phyloP scores from a whole-genome alignment of 2,888 invertebrate species.

The Aethes cnicana region DNA sequence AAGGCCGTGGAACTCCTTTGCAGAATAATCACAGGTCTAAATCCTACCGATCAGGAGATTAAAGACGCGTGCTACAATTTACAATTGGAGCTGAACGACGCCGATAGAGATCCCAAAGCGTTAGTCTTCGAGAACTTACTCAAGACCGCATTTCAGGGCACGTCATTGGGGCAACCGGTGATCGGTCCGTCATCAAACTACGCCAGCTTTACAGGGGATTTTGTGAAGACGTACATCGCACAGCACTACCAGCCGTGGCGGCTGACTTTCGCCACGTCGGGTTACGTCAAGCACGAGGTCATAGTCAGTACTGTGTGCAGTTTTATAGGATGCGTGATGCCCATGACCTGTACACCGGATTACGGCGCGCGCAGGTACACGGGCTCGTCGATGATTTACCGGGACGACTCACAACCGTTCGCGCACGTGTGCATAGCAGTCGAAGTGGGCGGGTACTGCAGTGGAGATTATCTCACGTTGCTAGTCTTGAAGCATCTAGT shows the following conservation, averaged over 20 bases:
- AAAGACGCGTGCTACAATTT: constrained; percentile 51
- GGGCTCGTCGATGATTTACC: constrained; percentile 44
- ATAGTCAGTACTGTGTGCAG: constrained; percentile 81
- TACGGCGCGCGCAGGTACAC: constrained; percentile 46
- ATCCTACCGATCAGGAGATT: constrained; percentile 47
- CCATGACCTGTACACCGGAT: constrained; percentile 34
- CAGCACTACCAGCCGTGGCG: constrained; percentile 72
- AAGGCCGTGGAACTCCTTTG: constrained; percentile 43
- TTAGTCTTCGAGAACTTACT: constrained; percentile 74
- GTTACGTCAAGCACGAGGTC: constrained; percentile 85
- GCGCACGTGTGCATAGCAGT: constrained; percentile 70
- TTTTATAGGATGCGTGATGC: constrained; percentile 72
- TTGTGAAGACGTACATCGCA: constrained; percentile 45
- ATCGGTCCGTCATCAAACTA: constrained; percentile 87
- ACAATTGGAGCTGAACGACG: constrained; percentile 52
- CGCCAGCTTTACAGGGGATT: constrained; percentile 66
- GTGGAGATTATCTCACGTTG: constrained; percentile 56
- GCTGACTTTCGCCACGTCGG: constrained; percentile 88
- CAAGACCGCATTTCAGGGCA: constrained; percentile 74
- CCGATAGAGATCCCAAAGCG: constrained; percentile 57
- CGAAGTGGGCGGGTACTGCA: constrained; percentile 65
- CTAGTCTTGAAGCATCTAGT: constrained; percentile 58
- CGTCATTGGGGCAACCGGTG: constrained; percentile 61
- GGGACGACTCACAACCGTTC: constrained; percentile 68
- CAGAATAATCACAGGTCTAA: constrained; percentile 47